Conservation (phyloP, 2,113 vertebrate genomes). For the Amphilophus citrinellus region DNA sequence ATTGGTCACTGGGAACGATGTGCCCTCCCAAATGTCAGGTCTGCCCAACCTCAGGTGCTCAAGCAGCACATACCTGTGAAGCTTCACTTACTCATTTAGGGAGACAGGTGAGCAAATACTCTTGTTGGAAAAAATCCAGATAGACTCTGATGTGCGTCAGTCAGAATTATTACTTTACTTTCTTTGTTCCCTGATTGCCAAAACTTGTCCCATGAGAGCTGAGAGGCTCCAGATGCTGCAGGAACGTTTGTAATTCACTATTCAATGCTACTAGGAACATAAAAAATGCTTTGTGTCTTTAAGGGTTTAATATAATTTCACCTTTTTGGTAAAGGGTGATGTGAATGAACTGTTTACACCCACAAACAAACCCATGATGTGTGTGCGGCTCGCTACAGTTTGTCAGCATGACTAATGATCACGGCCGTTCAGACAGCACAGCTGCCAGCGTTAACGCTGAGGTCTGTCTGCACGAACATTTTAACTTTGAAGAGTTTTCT, state of each 20-base stretch:
- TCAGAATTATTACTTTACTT: neutral
- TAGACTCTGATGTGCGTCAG: too few relatives aligned
- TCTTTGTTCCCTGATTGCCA: neutral
- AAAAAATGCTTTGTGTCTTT: too few relatives aligned
- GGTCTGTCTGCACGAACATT: neutral
- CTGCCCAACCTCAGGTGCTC: neutral
- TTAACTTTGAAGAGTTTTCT: neutral
- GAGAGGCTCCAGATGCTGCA: neutral
- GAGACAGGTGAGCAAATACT: too few relatives aligned
- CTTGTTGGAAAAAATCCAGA: too few relatives aligned
- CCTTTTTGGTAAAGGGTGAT: rapidly evolving
- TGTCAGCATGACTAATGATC: neutral
- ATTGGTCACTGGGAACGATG: neutral
- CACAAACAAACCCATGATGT: too few relatives aligned
- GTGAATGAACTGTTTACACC: neutral
- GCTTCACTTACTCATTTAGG: neutral
- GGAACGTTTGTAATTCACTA: neutral
- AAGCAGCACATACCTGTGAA: neutral
- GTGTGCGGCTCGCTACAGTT: neutral
- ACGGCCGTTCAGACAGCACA: neutral
- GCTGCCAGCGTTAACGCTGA: neutral
- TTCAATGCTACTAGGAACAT: neutral
- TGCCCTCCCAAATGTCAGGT: too few relatives aligned
- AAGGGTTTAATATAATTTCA: neutral
- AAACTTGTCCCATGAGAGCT: neutral